Base-by-base conservation (phyloP, 2,888 invertebrate species). In the Drosophila anomalata region DNA sequence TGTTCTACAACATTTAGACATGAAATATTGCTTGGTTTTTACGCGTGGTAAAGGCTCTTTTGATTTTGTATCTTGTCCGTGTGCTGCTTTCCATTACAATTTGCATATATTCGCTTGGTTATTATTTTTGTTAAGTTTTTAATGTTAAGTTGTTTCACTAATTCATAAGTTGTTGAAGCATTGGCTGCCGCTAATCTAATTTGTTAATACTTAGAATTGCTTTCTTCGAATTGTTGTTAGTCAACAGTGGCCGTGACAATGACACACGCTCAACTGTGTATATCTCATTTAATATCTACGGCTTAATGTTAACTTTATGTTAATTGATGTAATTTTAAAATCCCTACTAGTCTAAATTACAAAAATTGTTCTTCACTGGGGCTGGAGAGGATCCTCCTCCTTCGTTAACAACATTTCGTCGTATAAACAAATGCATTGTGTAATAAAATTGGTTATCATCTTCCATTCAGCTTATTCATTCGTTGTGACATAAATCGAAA, bases 141-240 rank as follows among this genome's bases (percentile, higher is more conserved):
- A 31, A 39, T 52, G 3, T 24, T 14, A 22, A 33, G 66, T 71
- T 59, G 54, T 44, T n/a, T 56, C 8, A 46, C 31, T 58, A 51
- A 48, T 48, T 52, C 24, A 42, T 67, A 66, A 60, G 67, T 75
- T 77, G 77, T 77, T 51, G 77, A 82, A 78, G 83, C 82, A 82
- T 56, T 71, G 55, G 78, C 73, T 86, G 82, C 57, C 75, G 71
- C 71, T 78, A 76, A 50, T 74, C 52, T 77, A 74, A 73, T 73
- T 78, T 76, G 73, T 77, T 87, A 86, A 87, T 86, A 86, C 87
- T 86, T 87, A 85, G 77, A 79, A 86, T 86, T 86, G 85, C 85
- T 85, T 86, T 81, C 50, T 65, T 83, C 76, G 76, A 76, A 80
- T 82, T 81, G 47, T 77, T 65, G 56, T 62, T 62, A 62, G 36